Evolutionary conservation across 2,888 invertebrate species (phyloP).

Genomic region (Palloptera scutellata): DNA sequence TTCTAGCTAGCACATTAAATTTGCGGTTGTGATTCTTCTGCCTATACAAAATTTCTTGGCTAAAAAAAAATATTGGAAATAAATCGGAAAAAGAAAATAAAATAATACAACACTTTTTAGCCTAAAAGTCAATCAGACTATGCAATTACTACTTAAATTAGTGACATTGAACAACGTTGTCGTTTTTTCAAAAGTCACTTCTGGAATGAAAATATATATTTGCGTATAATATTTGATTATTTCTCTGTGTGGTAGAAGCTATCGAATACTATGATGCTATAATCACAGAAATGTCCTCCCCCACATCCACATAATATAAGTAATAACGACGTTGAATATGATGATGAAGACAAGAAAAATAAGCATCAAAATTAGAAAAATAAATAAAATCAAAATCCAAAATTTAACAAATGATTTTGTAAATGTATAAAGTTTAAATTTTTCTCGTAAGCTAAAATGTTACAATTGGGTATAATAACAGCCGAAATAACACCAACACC

Average conservation of each 20-base stretch:
- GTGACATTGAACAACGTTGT: constrained; percentile 33
- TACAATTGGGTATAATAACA: background rate
- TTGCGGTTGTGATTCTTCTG: constrained; percentile 41
- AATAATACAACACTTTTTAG: constrained; percentile 23
- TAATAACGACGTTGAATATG: background rate
- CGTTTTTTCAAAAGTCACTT: constrained; percentile 9
- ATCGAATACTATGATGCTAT: background rate
- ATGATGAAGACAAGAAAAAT: background rate
- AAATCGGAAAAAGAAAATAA: constrained; percentile 20
- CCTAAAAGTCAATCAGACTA: constrained; percentile 7
- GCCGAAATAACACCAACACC: background rate
- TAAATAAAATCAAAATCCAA: background rate
- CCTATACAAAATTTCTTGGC: constrained; percentile 23
- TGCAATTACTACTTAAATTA: constrained; percentile 17
- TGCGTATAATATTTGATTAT: background rate
- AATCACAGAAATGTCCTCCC: background rate
- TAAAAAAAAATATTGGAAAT: constrained; percentile 19
- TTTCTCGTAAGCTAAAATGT: no score
- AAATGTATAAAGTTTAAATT: no score
- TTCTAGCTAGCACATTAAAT: constrained; percentile 39
- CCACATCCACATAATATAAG: background rate
- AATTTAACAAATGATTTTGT: no score
- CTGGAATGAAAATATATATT: constrained; percentile 19
- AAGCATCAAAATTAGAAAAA: background rate
- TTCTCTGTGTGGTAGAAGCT: background rate